Conservation (phyloP, 2,113 vertebrate species). For the Dicaeum eximium region DNA sequence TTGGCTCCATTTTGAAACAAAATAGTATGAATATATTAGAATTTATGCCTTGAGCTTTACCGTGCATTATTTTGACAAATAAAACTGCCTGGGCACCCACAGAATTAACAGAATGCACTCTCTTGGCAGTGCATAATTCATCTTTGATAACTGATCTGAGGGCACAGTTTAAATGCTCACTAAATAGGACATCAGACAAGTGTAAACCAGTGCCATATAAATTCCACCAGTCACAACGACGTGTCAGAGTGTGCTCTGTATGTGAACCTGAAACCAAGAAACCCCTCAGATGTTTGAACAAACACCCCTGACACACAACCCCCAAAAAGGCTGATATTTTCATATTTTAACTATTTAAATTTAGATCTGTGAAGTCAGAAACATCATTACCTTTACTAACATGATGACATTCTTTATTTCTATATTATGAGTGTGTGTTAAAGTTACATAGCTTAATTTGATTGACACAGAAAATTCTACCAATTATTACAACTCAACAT, state of each 20-base stretch:
- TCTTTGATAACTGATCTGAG: background rate
- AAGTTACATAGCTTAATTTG: background rate
- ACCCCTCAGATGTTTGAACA: background rate
- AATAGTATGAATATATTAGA: background rate
- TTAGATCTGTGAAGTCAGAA: background rate
- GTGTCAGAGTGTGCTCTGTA: background rate
- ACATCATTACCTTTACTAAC: background rate
- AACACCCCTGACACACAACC: too few relatives aligned
- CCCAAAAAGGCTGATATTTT: background rate
- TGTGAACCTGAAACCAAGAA: background rate
- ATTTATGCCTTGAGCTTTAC: background rate
- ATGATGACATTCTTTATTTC: background rate
- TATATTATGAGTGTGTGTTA: background rate
- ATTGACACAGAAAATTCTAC: background rate
- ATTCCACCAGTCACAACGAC: background rate
- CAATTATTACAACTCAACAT: background rate
- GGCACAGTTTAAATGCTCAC: background rate
- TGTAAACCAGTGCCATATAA: background rate
- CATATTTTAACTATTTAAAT: background rate
- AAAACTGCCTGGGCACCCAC: background rate
- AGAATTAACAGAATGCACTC: background rate
- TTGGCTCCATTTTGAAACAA: background rate
- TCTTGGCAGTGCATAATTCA: background rate
- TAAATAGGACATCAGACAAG: background rate
- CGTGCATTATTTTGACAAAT: background rate